Conservation (phyloP, 2,888 invertebrate species). For the Serripes groenlandicus region DNA sequence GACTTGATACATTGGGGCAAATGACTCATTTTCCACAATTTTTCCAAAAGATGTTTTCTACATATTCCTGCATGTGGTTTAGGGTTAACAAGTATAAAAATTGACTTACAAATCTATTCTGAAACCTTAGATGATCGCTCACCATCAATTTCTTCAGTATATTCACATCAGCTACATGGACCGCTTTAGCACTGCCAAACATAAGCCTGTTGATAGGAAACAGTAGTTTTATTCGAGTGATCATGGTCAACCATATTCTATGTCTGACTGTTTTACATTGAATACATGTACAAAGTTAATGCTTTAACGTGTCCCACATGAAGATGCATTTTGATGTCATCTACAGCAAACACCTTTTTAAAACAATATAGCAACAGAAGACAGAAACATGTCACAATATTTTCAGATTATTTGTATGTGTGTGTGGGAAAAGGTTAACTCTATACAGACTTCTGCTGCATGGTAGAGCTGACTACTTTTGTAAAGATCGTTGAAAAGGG, state of each 20-base stretch:
- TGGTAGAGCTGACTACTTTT: too few relatives aligned
- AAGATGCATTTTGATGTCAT: background rate
- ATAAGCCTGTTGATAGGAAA: background rate
- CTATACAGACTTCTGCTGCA: too few relatives aligned
- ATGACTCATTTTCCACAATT: background rate
- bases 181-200: background rate
- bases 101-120: constrained; percentile 68
- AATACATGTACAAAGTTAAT: background rate
- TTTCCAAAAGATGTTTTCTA: background rate
- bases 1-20: background rate
- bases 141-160: constrained; percentile 69
- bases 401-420: too few relatives aligned
- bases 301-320: background rate
- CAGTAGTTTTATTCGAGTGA: background rate
- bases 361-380: background rate
- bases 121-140: constrained; percentile 69
- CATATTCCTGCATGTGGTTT: too few relatives aligned
- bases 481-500: too few relatives aligned
- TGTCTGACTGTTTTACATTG: background rate
- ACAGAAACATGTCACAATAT: background rate
- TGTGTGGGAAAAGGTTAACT: too few relatives aligned
- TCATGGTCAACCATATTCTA: background rate
- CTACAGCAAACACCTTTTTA: background rate
- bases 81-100: background rate
- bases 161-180: constrained; percentile 63